Evolutionary conservation across 2,888 invertebrate species (phyloP).

Genomic region (Cordilura impudica): DNA sequence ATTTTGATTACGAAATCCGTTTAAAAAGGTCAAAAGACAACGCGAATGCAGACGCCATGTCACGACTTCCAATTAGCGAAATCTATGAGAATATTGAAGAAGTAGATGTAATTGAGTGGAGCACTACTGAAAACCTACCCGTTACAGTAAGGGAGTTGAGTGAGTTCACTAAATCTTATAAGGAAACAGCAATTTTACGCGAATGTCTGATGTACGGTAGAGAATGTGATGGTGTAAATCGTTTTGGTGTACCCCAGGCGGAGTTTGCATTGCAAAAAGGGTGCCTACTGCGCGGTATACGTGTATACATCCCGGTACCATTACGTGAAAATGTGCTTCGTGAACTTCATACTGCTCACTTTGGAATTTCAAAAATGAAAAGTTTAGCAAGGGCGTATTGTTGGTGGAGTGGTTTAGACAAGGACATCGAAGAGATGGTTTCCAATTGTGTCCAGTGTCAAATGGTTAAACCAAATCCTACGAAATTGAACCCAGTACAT

Average conservation of each 20-base stretch:
- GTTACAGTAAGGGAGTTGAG: conserved; percentile 42
- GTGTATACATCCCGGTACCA: conserved; percentile 56
- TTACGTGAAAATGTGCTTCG: conserved; percentile 51
- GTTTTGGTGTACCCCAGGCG: conserved; percentile 48
- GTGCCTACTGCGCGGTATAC: conserved; percentile 56
- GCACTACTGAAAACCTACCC: conserved; percentile 49
- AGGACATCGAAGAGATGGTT: conserved; percentile 57
- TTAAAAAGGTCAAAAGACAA: conserved; percentile 41
- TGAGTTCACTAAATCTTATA: conserved; percentile 14
- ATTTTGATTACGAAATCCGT: conserved; percentile 38
- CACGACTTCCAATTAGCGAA: conserved; percentile 4
- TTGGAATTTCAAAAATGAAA: conserved; percentile 58
- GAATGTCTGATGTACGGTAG: conserved; percentile 38
- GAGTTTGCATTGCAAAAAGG: conserved; percentile 58
- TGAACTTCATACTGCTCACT: conserved; percentile 60
- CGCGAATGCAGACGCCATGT: conserved; percentile 37
- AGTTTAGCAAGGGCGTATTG: conserved; percentile 63
- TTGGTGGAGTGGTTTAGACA: conserved; percentile 60
- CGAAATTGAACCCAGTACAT: conserved; percentile 27
- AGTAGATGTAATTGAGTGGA: conserved; percentile 37
- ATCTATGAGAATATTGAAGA: conserved; percentile 26
- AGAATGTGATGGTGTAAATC: conserved; percentile 20
- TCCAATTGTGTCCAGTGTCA: too few relatives aligned
- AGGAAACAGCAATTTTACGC: conserved; percentile 28
- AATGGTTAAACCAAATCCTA: too few relatives aligned